phyloP scores from a whole-genome alignment of 2,888 invertebrate species.

The Sycophila texana region DNA sequence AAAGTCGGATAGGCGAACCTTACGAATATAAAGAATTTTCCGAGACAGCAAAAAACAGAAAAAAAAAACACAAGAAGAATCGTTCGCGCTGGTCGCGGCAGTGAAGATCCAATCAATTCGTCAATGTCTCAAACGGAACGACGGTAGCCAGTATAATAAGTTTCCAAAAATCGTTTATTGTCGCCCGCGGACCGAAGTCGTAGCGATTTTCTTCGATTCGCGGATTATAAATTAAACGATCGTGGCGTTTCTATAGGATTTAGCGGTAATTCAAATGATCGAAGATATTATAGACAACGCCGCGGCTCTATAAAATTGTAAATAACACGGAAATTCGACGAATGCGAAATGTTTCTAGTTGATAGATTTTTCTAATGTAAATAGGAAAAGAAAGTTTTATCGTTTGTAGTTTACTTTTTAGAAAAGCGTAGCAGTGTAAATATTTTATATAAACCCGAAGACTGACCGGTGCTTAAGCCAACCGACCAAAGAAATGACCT shows the following conservation, averaged over 20 bases:
- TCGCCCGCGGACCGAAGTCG: conserved; percentile 10
- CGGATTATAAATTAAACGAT: background rate
- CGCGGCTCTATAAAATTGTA: conserved; percentile 24
- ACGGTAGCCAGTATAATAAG: background rate
- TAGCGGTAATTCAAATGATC: conserved; percentile 29
- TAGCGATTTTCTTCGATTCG: conserved; percentile 27
- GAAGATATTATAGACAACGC: background rate
- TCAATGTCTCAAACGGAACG: background rate
- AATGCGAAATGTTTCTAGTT: conserved; percentile 24
- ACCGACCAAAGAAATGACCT: conserved; percentile 71
- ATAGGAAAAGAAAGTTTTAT: conserved; percentile 58
- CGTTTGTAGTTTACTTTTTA: conserved; percentile 47
- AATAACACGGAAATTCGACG: conserved; percentile 21
- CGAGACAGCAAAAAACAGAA: background rate
- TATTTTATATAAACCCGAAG: conserved; percentile 71
- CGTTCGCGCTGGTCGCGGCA: conserved; percentile 41
- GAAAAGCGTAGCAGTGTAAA: conserved; percentile 58
- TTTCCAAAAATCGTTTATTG: background rate
- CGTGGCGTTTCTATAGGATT: conserved; percentile 19
- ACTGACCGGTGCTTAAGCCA: conserved; percentile 74
- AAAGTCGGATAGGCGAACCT: conserved; percentile 10
- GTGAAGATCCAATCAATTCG: background rate
- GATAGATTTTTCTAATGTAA: conserved; percentile 59
- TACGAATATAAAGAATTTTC: conserved; percentile 50
- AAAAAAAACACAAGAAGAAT: background rate